Base-by-base conservation (phyloP, 2,888 invertebrate species). In the Myopa testacea region DNA sequence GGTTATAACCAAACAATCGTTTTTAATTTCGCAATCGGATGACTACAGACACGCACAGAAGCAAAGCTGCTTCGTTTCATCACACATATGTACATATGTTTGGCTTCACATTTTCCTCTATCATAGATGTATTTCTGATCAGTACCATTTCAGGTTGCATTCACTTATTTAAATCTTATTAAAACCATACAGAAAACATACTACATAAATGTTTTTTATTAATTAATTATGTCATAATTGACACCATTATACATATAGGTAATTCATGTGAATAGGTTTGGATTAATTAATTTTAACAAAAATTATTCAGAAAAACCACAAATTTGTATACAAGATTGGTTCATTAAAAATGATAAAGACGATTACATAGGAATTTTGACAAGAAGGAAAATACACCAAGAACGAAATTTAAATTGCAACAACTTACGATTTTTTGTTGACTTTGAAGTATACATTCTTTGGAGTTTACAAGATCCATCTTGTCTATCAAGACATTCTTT, bases 401-500 rank as follows among this genome's bases (percentile, higher is more conserved):
- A 58, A 58, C 16, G 12, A 14, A 58, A 6, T n/a, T 1, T 8
- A n/a, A 58, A n/a, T 58, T 58, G n/a, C 58, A 58, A 14, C 5
- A 5, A 58, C n/a, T 58, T 58, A 58, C 58, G 12, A n/a, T 58
- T 16, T 58, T n/a, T 58, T n/a, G 14, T n/a, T 58, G n/a, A 12
- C n/a, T 58, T 58, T 58, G 16, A 16, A 12, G n/a, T 58, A 58
- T 58, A n/a, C 12, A 58, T 58, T 58, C n/a, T 6, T 16, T 58
- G 58, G n/a, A n/a, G 5, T 58, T 58, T 14, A 58, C 16, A 14
- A n/a, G 58, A 84, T 86, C 86, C 88, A 84, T 87, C 88, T 88
- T 87, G 87, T 80, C 81, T 85, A 81, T 83, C 84, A 83, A 85
- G 81, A 81, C 86, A 87, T 81, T 84, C 85, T 80, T 83, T 84